Percentiles rank a stretch among this genome's conserved stretches.
These are phyloP conservation scores for Lepidochitona cinerea DNA, from an alignment of 2,888 invertebrate species.

Conservation along the genomic window DNA sequence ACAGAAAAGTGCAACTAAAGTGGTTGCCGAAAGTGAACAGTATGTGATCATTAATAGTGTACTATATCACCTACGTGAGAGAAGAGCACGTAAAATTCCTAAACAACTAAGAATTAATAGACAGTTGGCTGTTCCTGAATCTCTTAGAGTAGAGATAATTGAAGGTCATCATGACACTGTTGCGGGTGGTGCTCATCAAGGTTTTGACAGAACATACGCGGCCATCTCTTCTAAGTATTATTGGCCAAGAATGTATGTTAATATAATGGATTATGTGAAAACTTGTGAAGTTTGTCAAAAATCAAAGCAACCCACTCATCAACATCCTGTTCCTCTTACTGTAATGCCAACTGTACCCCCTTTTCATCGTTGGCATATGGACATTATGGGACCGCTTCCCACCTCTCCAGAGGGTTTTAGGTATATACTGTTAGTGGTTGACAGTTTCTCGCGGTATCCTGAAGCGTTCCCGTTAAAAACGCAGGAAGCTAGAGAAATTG, in stretches of 20 bases:
- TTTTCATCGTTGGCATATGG: too few relatives aligned
- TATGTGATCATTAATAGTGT: constrained; percentile 1
- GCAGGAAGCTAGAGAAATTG: neutral
- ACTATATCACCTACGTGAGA: neutral
- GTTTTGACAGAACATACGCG: constrained; percentile 8
- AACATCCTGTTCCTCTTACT: too few relatives aligned
- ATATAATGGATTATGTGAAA: constrained; percentile 21
- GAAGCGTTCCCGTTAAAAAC: too few relatives aligned
- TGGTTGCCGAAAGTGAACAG: neutral
- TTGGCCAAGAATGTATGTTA: constrained; percentile 35
- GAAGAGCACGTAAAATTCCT: neutral
- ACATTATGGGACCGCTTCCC: too few relatives aligned
- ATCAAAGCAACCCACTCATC: too few relatives aligned
- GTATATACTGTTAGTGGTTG: too few relatives aligned
- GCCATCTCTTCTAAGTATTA: constrained; percentile 15
- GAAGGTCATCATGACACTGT: constrained; percentile 1
- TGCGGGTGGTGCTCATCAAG: constrained; percentile 8
- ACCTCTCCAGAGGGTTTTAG: too few relatives aligned
- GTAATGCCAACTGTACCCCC: too few relatives aligned
- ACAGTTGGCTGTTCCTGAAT: neutral
- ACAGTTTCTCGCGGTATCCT: too few relatives aligned
- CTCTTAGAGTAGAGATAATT: neutral
- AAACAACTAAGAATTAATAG: neutral
- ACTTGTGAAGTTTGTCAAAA: constrained; percentile 25
- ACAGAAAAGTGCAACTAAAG: neutral